Percentiles rank a stretch among this genome's conserved stretches.
Evolutionary conservation across 2,797 vertebrate genomes (phyloP).

Genomic region (Dermochelys coriacea): DNA sequence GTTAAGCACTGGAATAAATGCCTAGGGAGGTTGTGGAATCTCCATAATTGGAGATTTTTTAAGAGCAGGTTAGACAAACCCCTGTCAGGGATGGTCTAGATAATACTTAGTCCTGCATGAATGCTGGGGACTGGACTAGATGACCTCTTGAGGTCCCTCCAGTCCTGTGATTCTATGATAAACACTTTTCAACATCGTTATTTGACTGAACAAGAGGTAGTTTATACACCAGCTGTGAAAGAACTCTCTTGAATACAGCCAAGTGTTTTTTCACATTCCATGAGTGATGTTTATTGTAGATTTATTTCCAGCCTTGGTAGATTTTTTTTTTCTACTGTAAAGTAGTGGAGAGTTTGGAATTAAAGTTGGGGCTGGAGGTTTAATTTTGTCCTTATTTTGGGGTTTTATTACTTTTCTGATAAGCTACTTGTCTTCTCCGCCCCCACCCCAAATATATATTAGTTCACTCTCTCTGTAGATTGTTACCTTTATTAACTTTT

Average conservation of each 20-base stretch:
- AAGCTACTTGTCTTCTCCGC: not conserved
- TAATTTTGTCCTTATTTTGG: not conserved
- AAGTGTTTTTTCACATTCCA: conserved; percentile 35
- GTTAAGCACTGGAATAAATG: too few species aligned
- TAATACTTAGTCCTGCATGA: too few species aligned
- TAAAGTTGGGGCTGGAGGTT: conserved; percentile 1
- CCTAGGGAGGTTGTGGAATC: too few species aligned
- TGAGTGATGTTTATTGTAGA: not conserved
- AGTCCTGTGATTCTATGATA: not conserved
- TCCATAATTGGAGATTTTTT: too few species aligned
- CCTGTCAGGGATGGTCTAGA: too few species aligned
- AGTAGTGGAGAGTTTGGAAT: conserved; percentile 25
- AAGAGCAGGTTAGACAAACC: too few species aligned
- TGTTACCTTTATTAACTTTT: not conserved
- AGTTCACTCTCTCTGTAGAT: not conserved
- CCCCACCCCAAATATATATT: not conserved
- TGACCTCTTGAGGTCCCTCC: too few species aligned
- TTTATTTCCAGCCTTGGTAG: conserved; percentile 15
- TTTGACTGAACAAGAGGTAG: conserved; percentile 31
- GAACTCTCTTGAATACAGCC: not conserved
- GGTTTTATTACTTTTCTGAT: not conserved
- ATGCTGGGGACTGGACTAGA: too few species aligned
- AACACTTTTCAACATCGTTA: not conserved
- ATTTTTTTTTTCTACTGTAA: not conserved
- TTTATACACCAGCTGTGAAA: conserved; percentile 25